Percentiles rank a stretch among this genome's conserved stretches.
phyloP scores from a whole-genome alignment of 2,113 vertebrate genomes.

The Fregetta grallaria region DNA sequence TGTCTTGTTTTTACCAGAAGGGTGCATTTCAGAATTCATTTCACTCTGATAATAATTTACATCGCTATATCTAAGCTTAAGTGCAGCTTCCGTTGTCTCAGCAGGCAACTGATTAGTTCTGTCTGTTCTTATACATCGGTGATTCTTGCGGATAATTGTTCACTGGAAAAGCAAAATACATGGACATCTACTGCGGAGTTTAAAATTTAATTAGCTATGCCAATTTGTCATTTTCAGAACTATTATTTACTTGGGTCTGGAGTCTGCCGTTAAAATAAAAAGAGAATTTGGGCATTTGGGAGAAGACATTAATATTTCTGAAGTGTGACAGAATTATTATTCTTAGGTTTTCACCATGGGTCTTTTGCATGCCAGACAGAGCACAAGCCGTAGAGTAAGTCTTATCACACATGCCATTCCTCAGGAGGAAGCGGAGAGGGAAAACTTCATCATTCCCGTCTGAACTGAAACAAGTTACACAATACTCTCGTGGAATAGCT shows the following conservation, averaged over 20 bases:
- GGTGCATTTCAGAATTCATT: conserved; percentile 30
- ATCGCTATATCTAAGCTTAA: not conserved
- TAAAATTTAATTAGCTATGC: not conserved
- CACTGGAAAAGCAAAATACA: not conserved
- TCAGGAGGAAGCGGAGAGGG: not conserved
- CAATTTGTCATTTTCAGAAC: not conserved
- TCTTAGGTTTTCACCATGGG: not conserved
- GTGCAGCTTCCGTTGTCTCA: not conserved
- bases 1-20: not conserved
- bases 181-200: not conserved
- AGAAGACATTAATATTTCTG: not conserved
- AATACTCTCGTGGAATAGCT: not conserved
- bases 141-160: not conserved
- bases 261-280: not conserved
- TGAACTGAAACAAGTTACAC: not conserved
- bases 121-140: not conserved
- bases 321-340: not conserved
- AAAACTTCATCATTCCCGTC: not conserved
- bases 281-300: not conserved
- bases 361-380: not conserved
- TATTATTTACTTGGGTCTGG: not conserved
- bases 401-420: not conserved
- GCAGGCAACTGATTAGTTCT: conserved; percentile 25
- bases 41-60: conserved; percentile 29
- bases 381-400: not conserved